Evolutionary conservation across 2,113 vertebrate species (phyloP), one percentile per base, ranked within the genome.

Genomic region (Callospermophilus lateralis): DNA sequence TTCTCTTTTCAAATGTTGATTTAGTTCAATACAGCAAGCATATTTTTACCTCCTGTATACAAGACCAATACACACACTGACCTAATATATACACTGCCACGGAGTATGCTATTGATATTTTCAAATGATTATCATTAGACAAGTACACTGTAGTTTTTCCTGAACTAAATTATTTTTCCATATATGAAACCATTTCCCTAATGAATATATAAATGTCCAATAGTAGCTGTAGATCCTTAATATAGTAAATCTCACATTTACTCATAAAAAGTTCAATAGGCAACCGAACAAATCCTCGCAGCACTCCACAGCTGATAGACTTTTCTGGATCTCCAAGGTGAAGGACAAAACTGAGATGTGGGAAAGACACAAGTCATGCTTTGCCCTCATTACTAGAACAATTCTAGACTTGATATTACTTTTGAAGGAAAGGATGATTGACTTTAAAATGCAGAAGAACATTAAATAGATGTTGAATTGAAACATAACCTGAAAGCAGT

Each of bases 121-220:
- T n/a, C 68, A 93, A 93, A 81, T 28, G 17, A 89, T 72, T 89
- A 72, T 45, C 42, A 90, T 51, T 53, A 58, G 32, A 77, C 85
- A 97, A 87, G 42, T 11, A 77, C 22, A 55, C 3, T 79, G 17
- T 74, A 9, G 77, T 90, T 77, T 84, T 39, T 80, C 22, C 22
- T 84, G 15, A 92, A 84, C 22, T 68, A 80, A 89, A 72, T 6
- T 42, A 92, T 89, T 26, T 70, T 94, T 86, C 30, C 63, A 86
- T 81, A 58, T 77, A 90, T 45, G 37, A 89, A 68, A 15, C 7
- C 2, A 58, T 84, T 81, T 81, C 42, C 32, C 93, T 86, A 87
- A 84, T 39, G n/a, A 80, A 28, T 32, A 79, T 17, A 58, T 30
- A 86, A 65, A 53, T 53, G 7, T 2, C 13, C 51, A 90, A 37